Percentiles rank a stretch among this genome's conserved stretches.
Conservation (phyloP, 1,140 invertebrate species). For the Aphelinus atriplicis region DNA sequence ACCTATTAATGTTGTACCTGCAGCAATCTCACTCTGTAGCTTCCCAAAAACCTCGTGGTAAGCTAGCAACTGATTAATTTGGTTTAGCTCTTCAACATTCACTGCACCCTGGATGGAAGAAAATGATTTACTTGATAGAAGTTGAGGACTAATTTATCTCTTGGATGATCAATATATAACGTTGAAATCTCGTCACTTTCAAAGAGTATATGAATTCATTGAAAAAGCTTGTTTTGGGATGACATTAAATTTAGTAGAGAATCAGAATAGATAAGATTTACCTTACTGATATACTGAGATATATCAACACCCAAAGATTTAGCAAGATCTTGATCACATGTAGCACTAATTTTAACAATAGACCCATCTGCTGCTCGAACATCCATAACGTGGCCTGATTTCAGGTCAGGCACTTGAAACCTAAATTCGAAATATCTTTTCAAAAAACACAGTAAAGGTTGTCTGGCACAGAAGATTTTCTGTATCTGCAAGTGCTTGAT, state of each 20-base stretch:
- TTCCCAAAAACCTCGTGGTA: constrained; percentile 90
- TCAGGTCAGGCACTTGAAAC: constrained; percentile 65
- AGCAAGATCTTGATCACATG: constrained; percentile 73
- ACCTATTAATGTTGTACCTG: constrained; percentile 59
- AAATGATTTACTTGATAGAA: constrained; percentile 11
- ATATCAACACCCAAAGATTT: constrained; percentile 75
- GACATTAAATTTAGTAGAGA: constrained; percentile 7
- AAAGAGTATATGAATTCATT: background rate
- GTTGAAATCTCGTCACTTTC: background rate
- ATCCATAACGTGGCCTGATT: constrained; percentile 74
- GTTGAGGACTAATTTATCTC: constrained; percentile 18
- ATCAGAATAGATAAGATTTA: constrained; percentile 39
- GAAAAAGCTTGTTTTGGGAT: too few relatives aligned
- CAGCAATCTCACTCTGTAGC: constrained; percentile 71
- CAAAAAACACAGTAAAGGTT: constrained; percentile 9
- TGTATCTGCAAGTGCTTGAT: background rate
- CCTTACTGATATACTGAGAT: constrained; percentile 83
- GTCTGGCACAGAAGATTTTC: background rate
- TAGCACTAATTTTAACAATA: constrained; percentile 76
- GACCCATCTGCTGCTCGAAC: constrained; percentile 74
- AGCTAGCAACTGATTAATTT: constrained; percentile 82
- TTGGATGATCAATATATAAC: background rate
- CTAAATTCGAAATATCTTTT: constrained; percentile 47
- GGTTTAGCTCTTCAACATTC: constrained; percentile 84
- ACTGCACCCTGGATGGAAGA: constrained; percentile 57